These are phyloP conservation scores for Quadriops clusia DNA, from an alignment of 2,888 invertebrate genomes.

Conservation along the genomic window DNA sequence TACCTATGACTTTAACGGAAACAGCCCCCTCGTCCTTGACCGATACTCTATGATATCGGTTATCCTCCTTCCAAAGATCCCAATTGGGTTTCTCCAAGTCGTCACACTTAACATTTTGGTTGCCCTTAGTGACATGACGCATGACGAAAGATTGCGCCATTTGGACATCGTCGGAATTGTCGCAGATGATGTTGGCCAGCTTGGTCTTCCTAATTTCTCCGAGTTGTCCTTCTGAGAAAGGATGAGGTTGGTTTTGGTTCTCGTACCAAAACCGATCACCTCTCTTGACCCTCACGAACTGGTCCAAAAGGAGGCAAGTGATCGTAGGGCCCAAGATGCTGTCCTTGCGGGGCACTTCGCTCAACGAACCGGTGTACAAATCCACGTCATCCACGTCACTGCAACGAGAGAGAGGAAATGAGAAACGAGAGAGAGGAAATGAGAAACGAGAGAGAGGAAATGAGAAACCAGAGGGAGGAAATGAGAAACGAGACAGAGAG, in stretches of 20 bases:
- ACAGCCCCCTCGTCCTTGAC: no score
- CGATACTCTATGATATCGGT: background rate
- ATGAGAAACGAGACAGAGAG: no score
- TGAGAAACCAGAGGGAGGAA: no score
- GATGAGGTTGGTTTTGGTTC: conserved; percentile 47
- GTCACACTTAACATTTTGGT: conserved; percentile 53
- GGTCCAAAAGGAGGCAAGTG: conserved; percentile 72
- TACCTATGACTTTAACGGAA: no score
- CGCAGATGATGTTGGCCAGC: conserved; percentile 63
- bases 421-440: no score
- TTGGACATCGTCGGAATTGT: conserved; percentile 56
- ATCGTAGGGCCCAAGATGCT: conserved; percentile 76
- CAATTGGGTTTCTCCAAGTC: conserved; percentile 48
- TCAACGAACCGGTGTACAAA: conserved; percentile 75
- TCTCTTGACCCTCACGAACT: conserved; percentile 66
- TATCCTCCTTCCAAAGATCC: conserved; percentile 42
- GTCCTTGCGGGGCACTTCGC: conserved; percentile 59
- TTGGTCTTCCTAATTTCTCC: conserved; percentile 66
- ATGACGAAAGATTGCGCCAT: conserved; percentile 57
- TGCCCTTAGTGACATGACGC: conserved; percentile 43
- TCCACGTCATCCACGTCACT: conserved; percentile 74
- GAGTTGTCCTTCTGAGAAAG: conserved; percentile 66
- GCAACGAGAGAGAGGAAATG: no score
- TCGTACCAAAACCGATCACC: conserved; percentile 91
- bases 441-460: no score